These are phyloP conservation scores for Gulo gulo DNA, from an alignment of 2,113 vertebrate genomes.

Conservation along the genomic window DNA sequence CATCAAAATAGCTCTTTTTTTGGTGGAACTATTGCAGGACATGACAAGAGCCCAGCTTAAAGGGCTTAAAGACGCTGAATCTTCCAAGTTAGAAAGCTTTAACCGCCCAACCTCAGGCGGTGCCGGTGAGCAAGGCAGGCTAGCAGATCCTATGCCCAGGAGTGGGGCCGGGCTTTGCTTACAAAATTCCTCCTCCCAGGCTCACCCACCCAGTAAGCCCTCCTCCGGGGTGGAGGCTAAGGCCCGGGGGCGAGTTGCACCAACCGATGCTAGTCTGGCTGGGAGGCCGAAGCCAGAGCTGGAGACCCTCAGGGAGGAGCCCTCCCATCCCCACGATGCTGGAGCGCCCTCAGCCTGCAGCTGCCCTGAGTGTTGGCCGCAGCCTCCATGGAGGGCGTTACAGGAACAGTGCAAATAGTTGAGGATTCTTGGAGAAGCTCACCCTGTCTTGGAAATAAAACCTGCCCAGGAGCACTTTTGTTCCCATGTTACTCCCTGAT, in stretches of 20 bases:
- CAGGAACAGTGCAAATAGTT: neutral
- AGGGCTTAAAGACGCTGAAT: neutral
- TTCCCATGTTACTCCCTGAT: neutral
- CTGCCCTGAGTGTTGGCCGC: neutral
- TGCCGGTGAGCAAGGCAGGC: neutral
- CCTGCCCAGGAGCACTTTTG: neutral
- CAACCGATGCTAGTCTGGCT: neutral
- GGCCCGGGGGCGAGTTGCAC: neutral
- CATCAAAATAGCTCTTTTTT: constrained; percentile 19
- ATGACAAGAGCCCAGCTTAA: neutral
- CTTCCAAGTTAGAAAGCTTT: neutral
- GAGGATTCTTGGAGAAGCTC: neutral
- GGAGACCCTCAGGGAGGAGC: neutral
- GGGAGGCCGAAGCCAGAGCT: neutral
- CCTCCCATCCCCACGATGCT: neutral
- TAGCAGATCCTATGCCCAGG: no score
- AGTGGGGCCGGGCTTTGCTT: neutral
- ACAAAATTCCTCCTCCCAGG: neutral
- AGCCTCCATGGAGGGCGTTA: neutral
- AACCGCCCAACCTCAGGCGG: neutral
- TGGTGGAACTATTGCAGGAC: neutral
- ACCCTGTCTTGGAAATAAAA: neutral
- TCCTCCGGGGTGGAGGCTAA: neutral
- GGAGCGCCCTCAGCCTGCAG: neutral
- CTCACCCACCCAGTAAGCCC: neutral